Evolutionary conservation across 1,140 invertebrate species (phyloP), one percentile per base, ranked within the genome.

Genomic region (Pissodes strobi): DNA sequence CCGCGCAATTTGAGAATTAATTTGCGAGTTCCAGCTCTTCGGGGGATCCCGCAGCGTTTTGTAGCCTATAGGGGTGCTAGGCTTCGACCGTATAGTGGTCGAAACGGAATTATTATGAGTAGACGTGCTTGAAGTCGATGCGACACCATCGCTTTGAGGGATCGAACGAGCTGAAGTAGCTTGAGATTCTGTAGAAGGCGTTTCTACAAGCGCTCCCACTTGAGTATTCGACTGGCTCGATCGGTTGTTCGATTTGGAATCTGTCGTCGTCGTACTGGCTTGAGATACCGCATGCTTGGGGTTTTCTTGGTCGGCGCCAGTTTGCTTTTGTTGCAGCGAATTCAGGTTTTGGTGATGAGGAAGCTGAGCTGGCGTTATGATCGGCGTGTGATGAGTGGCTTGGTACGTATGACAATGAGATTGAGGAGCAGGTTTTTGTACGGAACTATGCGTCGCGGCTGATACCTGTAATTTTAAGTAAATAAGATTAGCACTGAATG

Each of bases 11-110:
- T 81, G 83, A 0, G 83, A 83, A 70, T 85, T 86, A 2, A 85
- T 74, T 4, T 81, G 83, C 1, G 83, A 84, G 70, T 85, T 86
- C 84, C 84, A 86, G 1, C 79, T 78, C 64, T 82, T 85, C 0
- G 84, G 82, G 1, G 83, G 83, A 59, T 82, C 79, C 10, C 83
- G 75, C 1, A 85, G 70, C 0, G 84, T 85, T 57, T 85, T 86
- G 61, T 85, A 85, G 0, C 80, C 80, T 4, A 80, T 73, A 1
- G 79, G 70, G 15, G 69, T 72, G 34, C 59, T 69, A 12, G 72
- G 64, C 67, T 75, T 76, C 0, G 76, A 70, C 38, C 80, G 79
- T 8, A 66, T 74, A 74, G 21, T 43, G 61, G n/a, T 55, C 30
- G 17, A 68, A 65, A 0, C 19, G 56, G 55, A 2, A 19, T 6